These are phyloP conservation scores for Amiota mariae DNA, from an alignment of 2,888 invertebrate species.

Conservation along the genomic window DNA sequence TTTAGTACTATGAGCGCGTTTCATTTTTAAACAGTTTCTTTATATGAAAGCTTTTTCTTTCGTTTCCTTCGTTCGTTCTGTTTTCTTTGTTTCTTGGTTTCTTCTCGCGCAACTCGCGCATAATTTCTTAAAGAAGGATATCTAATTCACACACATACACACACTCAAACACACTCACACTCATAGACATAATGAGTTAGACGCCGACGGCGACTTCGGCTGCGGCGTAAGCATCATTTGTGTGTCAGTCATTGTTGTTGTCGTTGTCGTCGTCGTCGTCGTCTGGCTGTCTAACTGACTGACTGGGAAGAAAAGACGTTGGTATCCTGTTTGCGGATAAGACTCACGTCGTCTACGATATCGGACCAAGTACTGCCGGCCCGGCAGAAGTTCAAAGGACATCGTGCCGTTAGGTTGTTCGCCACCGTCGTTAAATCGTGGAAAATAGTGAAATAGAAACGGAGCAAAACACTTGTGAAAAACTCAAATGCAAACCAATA, in stretches of 20 bases:
- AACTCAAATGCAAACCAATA: slow-evolving; percentile 2
- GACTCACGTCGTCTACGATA: slow-evolving; percentile 41
- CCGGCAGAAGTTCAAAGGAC: slow-evolving; percentile 71
- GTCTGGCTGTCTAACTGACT: background rate
- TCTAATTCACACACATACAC: slow-evolving; percentile 42
- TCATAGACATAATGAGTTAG: slow-evolving; percentile 43
- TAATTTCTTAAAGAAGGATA: slow-evolving; percentile 48
- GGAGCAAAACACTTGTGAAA: too few relatives aligned
- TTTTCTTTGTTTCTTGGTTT: slow-evolving; percentile 15
- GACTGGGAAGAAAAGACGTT: slow-evolving; percentile 40
- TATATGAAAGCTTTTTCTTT: slow-evolving; percentile 3
- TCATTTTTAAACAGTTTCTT: background rate
- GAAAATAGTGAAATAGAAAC: background rate
- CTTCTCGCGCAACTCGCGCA: slow-evolving; percentile 23
- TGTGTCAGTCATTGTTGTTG: too few relatives aligned
- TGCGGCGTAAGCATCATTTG: slow-evolving; percentile 1
- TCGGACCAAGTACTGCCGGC: slow-evolving; percentile 53
- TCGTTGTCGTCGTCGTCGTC: slow-evolving; percentile 9
- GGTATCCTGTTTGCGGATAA: slow-evolving; percentile 68
- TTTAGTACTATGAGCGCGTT: background rate
- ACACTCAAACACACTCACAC: slow-evolving; percentile 16
- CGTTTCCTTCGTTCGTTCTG: slow-evolving; percentile 22
- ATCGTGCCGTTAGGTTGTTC: slow-evolving; percentile 70
- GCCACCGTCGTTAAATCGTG: slow-evolving; percentile 39
- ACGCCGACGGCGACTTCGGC: slow-evolving; percentile 41